Evolutionary conservation across 37 sponge, comb jelly and placozoan genomes (phyloP).

Genomic region (Tethya wilhelma): DNA sequence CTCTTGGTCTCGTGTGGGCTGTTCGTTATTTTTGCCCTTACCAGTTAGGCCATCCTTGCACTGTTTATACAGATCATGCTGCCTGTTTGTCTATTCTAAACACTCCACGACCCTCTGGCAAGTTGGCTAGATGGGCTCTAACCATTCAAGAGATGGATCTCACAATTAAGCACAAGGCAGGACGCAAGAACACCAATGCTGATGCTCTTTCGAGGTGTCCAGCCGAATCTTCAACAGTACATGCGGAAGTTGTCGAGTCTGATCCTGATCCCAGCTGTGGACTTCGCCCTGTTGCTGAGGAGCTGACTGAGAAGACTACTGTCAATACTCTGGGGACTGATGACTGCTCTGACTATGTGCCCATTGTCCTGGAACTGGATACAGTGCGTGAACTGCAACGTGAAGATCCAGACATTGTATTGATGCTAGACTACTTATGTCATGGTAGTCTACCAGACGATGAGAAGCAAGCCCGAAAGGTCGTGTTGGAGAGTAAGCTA

Average conservation of each 20-base stretch:
- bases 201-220: conserved; percentile 42
- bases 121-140: conserved; percentile 33
- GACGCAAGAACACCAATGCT: conserved; percentile 18
- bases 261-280: no score
- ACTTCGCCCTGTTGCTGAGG: no score
- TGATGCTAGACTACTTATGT: not conserved
- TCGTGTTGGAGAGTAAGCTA: conserved; percentile 17
- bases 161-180: conserved; percentile 21
- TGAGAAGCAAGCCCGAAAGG: not conserved
- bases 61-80: conserved; percentile 62
- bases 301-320: no score
- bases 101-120: conserved; percentile 37
- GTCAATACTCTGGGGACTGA: no score
- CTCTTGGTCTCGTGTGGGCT: conserved; percentile 41
- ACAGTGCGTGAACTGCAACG: not conserved
- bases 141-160: conserved; percentile 6
- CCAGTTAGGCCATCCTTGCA: conserved; percentile 33
- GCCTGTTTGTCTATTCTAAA: conserved; percentile 42
- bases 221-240: no score
- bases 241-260: no score
- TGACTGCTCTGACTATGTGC: no score
- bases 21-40: conserved; percentile 36
- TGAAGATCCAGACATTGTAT: not conserved
- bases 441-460: conserved; percentile 16
- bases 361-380: not conserved